Evolutionary conservation across 2,113 vertebrate species (phyloP).

Genomic region (Otis tarda): DNA sequence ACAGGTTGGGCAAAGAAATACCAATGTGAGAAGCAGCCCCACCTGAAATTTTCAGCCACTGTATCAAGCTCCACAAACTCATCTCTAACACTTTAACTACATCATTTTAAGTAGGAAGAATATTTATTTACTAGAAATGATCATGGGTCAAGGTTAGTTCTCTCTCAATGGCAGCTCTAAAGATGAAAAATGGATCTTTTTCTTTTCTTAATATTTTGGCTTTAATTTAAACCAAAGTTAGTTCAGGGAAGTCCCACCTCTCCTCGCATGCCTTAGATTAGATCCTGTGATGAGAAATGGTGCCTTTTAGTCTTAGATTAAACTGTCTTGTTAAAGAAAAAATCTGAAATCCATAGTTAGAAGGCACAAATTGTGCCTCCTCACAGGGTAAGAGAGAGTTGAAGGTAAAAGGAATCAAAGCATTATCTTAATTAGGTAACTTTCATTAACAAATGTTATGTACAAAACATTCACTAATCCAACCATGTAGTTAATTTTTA

Average conservation of each 20-base stretch:
- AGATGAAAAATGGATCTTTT: neutral
- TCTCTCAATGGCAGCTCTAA: neutral
- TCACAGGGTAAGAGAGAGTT: neutral
- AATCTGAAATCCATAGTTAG: neutral
- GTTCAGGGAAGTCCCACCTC: neutral
- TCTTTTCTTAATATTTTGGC: neutral
- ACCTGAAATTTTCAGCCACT: neutral
- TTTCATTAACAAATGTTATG: neutral
- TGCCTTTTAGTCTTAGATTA: neutral
- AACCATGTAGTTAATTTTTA: slow-evolving; percentile 11
- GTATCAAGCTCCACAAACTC: neutral
- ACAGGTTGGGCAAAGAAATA: neutral
- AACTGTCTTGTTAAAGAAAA: neutral
- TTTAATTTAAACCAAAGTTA: neutral
- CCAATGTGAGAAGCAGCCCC: neutral
- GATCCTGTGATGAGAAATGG: neutral
- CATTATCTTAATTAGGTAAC: neutral
- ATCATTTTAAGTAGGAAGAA: neutral
- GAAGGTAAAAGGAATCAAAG: neutral
- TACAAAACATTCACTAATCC: neutral
- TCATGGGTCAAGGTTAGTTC: neutral
- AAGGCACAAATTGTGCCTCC: neutral
- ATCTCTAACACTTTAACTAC: neutral
- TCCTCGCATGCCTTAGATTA: neutral
- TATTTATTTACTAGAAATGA: neutral